Conservation (phyloP, 2,113 vertebrate species). For the Otolemur garnettii region DNA sequence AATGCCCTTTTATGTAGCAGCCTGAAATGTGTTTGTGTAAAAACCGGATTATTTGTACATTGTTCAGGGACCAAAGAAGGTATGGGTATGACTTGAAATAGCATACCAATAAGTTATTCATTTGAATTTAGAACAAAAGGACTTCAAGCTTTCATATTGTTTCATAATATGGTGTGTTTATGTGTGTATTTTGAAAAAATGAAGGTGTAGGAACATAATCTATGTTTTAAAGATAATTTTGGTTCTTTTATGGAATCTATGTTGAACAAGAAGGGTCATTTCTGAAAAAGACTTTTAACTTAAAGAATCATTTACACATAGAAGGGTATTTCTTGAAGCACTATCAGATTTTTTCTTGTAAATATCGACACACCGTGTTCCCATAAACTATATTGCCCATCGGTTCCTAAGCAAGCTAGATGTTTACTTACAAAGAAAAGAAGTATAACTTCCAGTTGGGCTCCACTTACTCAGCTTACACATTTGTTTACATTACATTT, state of each 20-base stretch:
- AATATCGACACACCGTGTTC: not conserved
- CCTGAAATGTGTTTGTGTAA: not conserved
- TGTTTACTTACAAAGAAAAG: conserved; percentile 33
- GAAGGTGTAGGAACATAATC: not conserved
- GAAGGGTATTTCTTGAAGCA: not conserved
- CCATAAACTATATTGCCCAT: not conserved
- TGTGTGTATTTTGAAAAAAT: not conserved
- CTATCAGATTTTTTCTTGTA: not conserved
- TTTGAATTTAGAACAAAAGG: not conserved
- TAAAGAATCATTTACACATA: not conserved
- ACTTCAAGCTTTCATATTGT: not conserved
- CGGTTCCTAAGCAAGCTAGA: not conserved
- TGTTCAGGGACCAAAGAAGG: not conserved
- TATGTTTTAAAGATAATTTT: not conserved
- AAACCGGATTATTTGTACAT: not conserved
- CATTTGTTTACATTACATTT: not conserved
- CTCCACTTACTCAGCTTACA: not conserved
- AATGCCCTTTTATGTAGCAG: not conserved
- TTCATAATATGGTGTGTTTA: not conserved
- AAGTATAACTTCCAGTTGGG: not conserved
- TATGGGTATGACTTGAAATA: not conserved
- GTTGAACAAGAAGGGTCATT: not conserved
- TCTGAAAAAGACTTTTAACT: not conserved
- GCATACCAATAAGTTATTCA: not conserved
- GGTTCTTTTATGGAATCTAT: not conserved